Percentiles rank a stretch among this genome's conserved stretches.
Conservation (phyloP, 2,888 invertebrate species). For the Blomia tropicalis region DNA sequence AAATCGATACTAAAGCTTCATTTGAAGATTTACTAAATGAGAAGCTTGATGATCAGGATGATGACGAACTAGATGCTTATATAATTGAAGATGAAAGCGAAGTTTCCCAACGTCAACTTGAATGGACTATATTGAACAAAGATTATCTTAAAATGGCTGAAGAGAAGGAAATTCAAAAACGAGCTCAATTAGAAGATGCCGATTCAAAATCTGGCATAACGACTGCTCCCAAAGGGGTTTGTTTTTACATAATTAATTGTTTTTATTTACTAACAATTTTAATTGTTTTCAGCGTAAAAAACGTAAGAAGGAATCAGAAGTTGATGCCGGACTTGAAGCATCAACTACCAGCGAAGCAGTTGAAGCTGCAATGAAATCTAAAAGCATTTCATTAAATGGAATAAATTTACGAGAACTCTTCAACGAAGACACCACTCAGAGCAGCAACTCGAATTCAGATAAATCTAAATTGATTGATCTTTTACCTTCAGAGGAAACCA, state of each 20-base stretch:
- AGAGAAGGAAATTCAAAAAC: conserved; percentile 30
- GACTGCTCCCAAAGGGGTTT: conserved; percentile 19
- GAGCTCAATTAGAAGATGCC: conserved; percentile 31
- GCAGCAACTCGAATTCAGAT: background rate
- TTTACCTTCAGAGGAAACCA: background rate
- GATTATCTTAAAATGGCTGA: conserved; percentile 57
- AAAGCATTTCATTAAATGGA: background rate
- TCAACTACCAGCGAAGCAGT: conserved; percentile 10
- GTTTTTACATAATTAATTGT: too few species aligned
- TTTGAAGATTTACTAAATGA: conserved; percentile 58
- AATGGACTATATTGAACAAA: conserved; percentile 73
- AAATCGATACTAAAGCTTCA: conserved; percentile 41
- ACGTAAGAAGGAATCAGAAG: background rate
- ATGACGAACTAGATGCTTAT: conserved; percentile 63
- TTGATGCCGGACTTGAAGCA: background rate
- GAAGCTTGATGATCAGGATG: conserved; percentile 72
- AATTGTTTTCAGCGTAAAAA: background rate
- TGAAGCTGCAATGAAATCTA: background rate
- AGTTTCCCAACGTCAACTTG: background rate
- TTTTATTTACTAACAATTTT: too few species aligned
- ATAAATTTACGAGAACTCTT: conserved; percentile 4
- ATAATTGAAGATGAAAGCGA: conserved; percentile 43
- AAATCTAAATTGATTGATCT: background rate
- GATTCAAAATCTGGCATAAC: conserved; percentile 10
- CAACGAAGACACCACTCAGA: background rate